Evolutionary conservation across 2,797 vertebrate species (phyloP).

Genomic region (Xerus rutilus): DNA sequence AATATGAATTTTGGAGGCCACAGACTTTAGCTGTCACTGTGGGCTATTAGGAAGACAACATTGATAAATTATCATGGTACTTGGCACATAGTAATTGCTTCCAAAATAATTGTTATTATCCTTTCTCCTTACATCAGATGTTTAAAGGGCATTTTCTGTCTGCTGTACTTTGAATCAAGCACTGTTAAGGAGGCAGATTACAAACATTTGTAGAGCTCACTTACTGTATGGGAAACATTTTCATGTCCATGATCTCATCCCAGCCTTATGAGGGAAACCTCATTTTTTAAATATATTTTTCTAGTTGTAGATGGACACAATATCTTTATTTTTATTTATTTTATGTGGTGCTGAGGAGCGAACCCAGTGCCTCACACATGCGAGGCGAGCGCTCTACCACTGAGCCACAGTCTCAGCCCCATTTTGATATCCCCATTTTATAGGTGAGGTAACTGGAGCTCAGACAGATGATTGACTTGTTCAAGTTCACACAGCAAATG

Average conservation of each 20-base stretch:
- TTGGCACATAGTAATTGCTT: neutral
- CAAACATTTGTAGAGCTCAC: neutral
- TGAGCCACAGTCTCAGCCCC: no score
- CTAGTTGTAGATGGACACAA: no score
- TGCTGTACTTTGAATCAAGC: neutral
- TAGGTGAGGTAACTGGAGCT: neutral
- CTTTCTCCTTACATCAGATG: neutral
- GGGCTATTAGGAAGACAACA: neutral
- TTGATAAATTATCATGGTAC: neutral
- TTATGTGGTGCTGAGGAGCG: no score
- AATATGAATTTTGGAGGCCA: neutral
- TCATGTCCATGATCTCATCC: neutral
- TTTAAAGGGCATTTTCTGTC: neutral
- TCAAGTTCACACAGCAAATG: neutral
- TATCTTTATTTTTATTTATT: no score
- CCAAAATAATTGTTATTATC: neutral
- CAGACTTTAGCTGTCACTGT: neutral
- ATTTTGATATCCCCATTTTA: neutral
- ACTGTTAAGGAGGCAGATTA: neutral
- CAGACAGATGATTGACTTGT: slow-evolving; percentile 19
- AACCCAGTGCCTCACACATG: no score
- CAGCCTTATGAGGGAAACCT: neutral
- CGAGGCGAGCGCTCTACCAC: no score
- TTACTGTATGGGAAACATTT: slow-evolving; percentile 5
- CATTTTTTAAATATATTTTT: no score